phyloP scores from a whole-genome alignment of 2,888 invertebrate genomes.

The Ennomos erosarius region DNA sequence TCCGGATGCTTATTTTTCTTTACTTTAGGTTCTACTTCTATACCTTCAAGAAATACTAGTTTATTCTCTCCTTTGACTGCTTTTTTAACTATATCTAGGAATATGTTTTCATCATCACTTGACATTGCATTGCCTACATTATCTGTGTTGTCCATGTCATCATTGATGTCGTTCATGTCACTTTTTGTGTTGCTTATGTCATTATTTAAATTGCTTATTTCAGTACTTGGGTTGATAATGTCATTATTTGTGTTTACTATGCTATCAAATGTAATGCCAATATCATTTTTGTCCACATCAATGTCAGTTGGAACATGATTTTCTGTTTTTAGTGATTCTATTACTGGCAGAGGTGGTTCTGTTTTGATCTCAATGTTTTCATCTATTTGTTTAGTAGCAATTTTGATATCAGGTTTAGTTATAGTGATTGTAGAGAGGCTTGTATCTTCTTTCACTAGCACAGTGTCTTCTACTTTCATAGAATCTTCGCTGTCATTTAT shows the following conservation, averaged over 20 bases:
- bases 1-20: constrained; percentile 21
- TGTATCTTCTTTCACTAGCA: neutral
- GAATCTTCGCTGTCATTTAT: constrained; percentile 20
- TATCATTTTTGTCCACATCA: constrained; percentile 3
- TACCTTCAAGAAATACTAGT: constrained; percentile 35
- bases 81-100: constrained; percentile 39
- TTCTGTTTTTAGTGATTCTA: constrained; percentile 10
- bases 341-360: constrained; percentile 11
- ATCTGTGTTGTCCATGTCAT: constrained; percentile 12
- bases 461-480: constrained; percentile 20
- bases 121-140: constrained; percentile 23
- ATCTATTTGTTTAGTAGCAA: constrained; percentile 7
- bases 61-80: constrained; percentile 38
- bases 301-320: constrained; percentile 7
- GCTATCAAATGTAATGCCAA: neutral
- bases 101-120: constrained; percentile 39
- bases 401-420: neutral
- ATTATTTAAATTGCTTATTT: constrained; percentile 2
- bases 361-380: constrained; percentile 21
- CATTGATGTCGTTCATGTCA: constrained; percentile 2
- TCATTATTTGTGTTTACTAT: constrained; percentile 5
- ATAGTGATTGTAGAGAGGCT: neutral
- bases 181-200: constrained; percentile 1
- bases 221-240: constrained; percentile 1
- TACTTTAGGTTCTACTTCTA: constrained; percentile 22